Evolutionary conservation across 2,888 invertebrate genomes (phyloP).

Genomic region (Lumbricus terrestris): DNA sequence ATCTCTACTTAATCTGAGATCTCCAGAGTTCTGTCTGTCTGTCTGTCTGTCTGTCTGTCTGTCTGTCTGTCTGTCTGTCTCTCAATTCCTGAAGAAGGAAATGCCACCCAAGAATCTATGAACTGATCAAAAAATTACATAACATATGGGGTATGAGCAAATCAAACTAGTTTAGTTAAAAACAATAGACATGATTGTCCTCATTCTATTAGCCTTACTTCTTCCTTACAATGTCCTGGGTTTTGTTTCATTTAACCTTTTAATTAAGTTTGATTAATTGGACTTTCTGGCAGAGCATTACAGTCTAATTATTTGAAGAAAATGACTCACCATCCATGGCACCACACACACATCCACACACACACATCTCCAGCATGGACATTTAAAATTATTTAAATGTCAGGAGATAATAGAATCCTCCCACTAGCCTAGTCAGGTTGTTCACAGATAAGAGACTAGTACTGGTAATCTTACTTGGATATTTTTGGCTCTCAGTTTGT

Average conservation of each 20-base stretch:
- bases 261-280: neutral
- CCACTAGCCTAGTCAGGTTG: neutral
- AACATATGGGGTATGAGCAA: neutral
- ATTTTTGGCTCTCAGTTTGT: too few relatives aligned
- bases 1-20: neutral
- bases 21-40: too few relatives aligned
- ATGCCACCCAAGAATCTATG: neutral
- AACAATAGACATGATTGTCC: neutral
- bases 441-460: neutral
- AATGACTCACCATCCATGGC: neutral
- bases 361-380: neutral
- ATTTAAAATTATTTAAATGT: neutral
- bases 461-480: neutral
- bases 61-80: too few relatives aligned
- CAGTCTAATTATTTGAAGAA: neutral
- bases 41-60: too few relatives aligned
- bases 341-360: neutral
- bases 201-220: neutral
- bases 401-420: neutral
- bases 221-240: neutral
- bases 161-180: neutral
- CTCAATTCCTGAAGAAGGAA: neutral
- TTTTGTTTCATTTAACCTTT: neutral
- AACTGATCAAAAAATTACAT: too few relatives aligned
- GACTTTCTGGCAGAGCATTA: neutral